Evolutionary conservation across 2,113 vertebrate genomes (phyloP).

Genomic region (Saccopteryx bilineata): DNA sequence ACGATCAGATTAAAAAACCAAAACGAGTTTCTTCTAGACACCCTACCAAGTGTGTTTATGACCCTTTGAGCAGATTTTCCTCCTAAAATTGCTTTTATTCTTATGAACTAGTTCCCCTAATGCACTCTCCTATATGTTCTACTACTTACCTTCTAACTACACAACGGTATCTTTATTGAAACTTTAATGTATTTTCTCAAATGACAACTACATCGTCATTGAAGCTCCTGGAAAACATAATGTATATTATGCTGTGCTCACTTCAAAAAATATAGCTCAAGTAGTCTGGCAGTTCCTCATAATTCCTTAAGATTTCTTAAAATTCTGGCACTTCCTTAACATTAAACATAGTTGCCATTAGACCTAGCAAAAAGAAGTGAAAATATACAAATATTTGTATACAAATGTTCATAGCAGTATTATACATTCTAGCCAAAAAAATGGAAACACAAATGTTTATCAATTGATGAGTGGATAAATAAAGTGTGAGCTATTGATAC

Average conservation of each 20-base stretch:
- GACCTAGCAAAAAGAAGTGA: neutral
- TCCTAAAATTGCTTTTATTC: constrained; percentile 4
- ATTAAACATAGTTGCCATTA: neutral
- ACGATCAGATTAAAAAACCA: neutral
- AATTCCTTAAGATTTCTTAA: neutral
- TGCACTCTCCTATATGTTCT: neutral
- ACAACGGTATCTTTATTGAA: neutral
- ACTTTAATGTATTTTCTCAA: neutral
- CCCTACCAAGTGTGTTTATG: neutral
- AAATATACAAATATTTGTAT: neutral
- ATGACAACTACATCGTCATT: neutral
- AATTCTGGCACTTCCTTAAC: neutral
- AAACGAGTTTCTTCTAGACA: neutral
- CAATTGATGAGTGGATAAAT: neutral
- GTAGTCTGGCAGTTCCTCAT: neutral
- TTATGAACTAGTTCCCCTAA: neutral
- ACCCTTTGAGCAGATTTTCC: constrained; percentile 3
- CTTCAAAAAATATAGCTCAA: neutral
- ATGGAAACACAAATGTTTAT: neutral
- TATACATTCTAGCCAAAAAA: neutral
- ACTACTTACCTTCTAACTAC: constrained; percentile 6
- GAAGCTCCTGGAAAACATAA: neutral
- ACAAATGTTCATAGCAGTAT: neutral
- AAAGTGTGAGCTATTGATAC: neutral
- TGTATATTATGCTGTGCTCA: neutral